phyloP scores from a whole-genome alignment of 1,140 invertebrate genomes.

The Heliconius melpomene region DNA sequence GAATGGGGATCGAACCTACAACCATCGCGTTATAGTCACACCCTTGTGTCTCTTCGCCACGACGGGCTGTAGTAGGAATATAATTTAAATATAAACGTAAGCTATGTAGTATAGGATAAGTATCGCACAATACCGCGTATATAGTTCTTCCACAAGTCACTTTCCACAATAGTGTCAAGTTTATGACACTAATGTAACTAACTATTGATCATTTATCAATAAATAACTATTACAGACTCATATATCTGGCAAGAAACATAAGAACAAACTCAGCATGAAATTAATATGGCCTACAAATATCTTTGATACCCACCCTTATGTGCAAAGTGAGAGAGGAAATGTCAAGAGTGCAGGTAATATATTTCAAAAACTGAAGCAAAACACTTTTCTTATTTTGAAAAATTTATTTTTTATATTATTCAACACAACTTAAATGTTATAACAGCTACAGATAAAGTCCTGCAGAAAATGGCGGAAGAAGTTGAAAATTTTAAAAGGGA shows the following conservation, averaged over 20 bases:
- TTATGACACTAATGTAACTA: too few relatives aligned
- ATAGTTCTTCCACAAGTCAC: too few relatives aligned
- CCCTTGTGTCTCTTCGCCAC: too few relatives aligned
- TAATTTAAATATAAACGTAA: too few relatives aligned
- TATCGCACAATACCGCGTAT: too few relatives aligned
- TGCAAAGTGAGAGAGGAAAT: slow-evolving; percentile 47
- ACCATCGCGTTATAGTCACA: too few relatives aligned
- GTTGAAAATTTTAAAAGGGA: slow-evolving; percentile 46
- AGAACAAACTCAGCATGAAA: slow-evolving; percentile 55
- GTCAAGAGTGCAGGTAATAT: slow-evolving; percentile 42
- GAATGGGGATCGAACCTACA: too few relatives aligned
- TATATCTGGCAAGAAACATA: slow-evolving; percentile 75
- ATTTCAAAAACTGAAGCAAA: neutral
- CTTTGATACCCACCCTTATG: slow-evolving; percentile 59
- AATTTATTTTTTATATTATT: neutral
- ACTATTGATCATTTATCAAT: neutral
- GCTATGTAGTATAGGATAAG: too few relatives aligned
- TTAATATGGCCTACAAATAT: slow-evolving; percentile 59
- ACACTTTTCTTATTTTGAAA: neutral
- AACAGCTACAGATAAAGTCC: slow-evolving; percentile 46
- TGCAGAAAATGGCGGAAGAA: slow-evolving; percentile 58
- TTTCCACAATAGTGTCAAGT: too few relatives aligned
- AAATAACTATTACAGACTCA: slow-evolving; percentile 52
- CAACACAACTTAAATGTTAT: neutral
- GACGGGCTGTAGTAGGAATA: too few relatives aligned